Evolutionary conservation across 2,797 vertebrate species (phyloP), one percentile per base, ranked within the genome.

Genomic region (Pantherophis alleghaniensis): DNA sequence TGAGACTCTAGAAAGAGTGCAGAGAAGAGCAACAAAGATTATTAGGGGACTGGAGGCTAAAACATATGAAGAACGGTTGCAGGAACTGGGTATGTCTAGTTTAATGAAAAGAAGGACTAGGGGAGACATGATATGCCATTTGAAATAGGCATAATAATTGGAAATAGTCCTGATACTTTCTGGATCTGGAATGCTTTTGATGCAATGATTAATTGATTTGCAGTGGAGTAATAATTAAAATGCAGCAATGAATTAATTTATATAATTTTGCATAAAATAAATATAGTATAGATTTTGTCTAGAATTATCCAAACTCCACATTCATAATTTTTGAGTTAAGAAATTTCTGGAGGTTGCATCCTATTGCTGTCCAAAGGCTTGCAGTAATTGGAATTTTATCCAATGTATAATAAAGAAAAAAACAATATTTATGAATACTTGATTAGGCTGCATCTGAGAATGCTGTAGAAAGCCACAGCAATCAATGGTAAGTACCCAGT

Each of bases 381-480:
- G 55, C 11, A 79, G 56, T 18, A 60, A 79, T 11, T 89, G 55
- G 28, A 74, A 92, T 92, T 55, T 18, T 57, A 47, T 88, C 74
- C 74, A 86, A 63, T 63, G 92, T 59, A 90, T 61, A 63, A 86
- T 90, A n/a, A 88, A 79, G 92, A 47, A 92, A 92, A 74, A 89
- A 37, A 47, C 88, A 90, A 86, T 92, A 92, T 92, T 92, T 92
- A 86, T 92, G 57, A 90, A 90, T 89, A 92, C 66, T 86, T 86
- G 53, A 88, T 92, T 69, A 92, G 53, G 32, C 16, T 88, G 92
- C 22, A 61, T 90, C 47, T 90, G 57, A 90, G 92, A 89, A 53
- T 63, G n/a, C 24, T 59, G 86, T 53, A 86, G 83, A 56, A 90
- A 66, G 57, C 69, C 57, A 90, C 60, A 90, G 74, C 57, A 92